Conservation (phyloP, 2,888 invertebrate genomes). For the Hirtodrosophila confusa region DNA sequence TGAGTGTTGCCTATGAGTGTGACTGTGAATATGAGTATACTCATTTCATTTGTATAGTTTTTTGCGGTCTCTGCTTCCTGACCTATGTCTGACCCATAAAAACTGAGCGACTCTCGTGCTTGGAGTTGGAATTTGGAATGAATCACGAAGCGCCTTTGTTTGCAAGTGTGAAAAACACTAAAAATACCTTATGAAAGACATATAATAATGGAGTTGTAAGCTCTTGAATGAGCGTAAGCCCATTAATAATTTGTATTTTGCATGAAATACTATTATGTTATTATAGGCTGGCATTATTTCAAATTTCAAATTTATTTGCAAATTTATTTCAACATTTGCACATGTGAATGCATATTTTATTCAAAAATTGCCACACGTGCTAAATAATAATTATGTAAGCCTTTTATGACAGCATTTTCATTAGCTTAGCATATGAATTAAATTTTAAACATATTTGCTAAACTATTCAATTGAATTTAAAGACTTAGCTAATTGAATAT, state of each 20-base stretch:
- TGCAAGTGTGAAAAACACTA: not conserved
- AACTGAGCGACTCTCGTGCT: conserved; percentile 1
- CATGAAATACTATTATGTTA: conserved; percentile 19
- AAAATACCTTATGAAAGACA: conserved; percentile 10
- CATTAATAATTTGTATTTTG: conserved; percentile 34
- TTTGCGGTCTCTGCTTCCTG: conserved; percentile 19
- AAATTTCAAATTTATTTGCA: conserved; percentile 23
- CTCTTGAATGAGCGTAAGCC: conserved; percentile 7
- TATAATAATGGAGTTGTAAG: conserved; percentile 14
- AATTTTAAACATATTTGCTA: conserved; percentile 11
- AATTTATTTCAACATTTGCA: conserved; percentile 44
- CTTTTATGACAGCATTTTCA: conserved; percentile 7
- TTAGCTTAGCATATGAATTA: conserved; percentile 8
- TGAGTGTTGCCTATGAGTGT: not conserved
- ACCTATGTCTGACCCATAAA: conserved; percentile 15
- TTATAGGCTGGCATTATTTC: conserved; percentile 11
- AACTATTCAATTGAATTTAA: conserved; percentile 15
- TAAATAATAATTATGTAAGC: conserved; percentile 32
- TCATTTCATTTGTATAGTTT: conserved; percentile 18
- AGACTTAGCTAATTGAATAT: not conserved
- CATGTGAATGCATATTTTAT: conserved; percentile 13
- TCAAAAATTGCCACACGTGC: conserved; percentile 37
- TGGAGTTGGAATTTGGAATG: conserved; percentile 10
- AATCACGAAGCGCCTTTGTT: conserved; percentile 3
- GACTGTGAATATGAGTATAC: conserved; percentile 9